Conservation (phyloP, 2,797 vertebrate genomes). For the Thalassophryne amazonica region DNA sequence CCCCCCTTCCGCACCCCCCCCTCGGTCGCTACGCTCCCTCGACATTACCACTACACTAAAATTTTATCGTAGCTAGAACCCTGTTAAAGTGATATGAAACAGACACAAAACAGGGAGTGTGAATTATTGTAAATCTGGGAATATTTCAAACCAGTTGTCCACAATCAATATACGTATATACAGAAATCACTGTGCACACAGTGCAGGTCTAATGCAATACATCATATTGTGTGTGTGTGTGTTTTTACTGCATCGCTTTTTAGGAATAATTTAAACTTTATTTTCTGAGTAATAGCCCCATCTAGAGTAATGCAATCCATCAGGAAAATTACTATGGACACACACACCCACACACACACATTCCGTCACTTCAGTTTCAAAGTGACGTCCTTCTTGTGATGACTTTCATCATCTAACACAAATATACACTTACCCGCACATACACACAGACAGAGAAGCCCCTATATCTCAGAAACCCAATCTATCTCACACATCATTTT, state of each 20-base stretch:
- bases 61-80: no score
- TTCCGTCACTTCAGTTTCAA: slow-evolving; percentile 34
- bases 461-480: slow-evolving; percentile 42
- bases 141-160: not conserved
- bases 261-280: slow-evolving; percentile 41
- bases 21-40: no score
- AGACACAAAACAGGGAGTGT: slow-evolving; percentile 17
- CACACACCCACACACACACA: slow-evolving; percentile 13
- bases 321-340: slow-evolving; percentile 43
- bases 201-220: no score
- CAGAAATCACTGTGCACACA: not conserved
- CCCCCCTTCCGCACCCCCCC: no score
- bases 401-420: slow-evolving; percentile 48
- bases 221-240: slow-evolving; percentile 1
- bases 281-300: slow-evolving; percentile 57
- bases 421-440: not conserved
- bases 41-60: no score
- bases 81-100: no score
- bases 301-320: slow-evolving; percentile 55
- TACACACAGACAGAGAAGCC: slow-evolving; percentile 1
- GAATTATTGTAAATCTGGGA: slow-evolving; percentile 5
- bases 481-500: slow-evolving; percentile 58
- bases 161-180: not conserved
- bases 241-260: slow-evolving; percentile 6
- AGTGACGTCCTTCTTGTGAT: slow-evolving; percentile 36